Evolutionary conservation across 2,113 vertebrate species (phyloP).

Genomic region (Taxidea taxus): DNA sequence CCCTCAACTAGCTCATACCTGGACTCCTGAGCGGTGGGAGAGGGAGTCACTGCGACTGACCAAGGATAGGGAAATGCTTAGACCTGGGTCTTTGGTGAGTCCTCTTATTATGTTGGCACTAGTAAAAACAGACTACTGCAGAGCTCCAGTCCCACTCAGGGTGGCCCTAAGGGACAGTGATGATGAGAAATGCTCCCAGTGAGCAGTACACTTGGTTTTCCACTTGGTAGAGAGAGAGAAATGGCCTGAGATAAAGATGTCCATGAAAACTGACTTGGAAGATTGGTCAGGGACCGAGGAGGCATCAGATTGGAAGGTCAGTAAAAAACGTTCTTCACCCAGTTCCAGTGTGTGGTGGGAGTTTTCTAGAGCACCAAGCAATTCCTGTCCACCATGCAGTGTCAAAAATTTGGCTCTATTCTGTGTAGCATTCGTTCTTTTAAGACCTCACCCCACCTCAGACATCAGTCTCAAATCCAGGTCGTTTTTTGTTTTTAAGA

Average conservation of each 20-base stretch:
- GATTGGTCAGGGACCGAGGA: not conserved
- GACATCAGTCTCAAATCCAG: not conserved
- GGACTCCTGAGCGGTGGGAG: not conserved
- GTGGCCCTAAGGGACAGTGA: not conserved
- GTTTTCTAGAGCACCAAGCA: not conserved
- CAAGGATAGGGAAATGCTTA: not conserved
- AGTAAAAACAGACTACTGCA: not conserved
- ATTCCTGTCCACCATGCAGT: not conserved
- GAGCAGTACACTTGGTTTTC: not conserved
- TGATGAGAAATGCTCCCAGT: not conserved
- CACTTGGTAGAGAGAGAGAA: not conserved
- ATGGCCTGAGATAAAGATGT: not conserved
- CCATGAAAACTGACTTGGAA: not conserved
- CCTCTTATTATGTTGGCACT: not conserved
- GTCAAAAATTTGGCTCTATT: not conserved
- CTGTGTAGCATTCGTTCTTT: not conserved
- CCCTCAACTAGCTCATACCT: not conserved
- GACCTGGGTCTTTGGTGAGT: not conserved
- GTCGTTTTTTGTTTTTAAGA: not conserved
- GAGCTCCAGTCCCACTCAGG: not conserved
- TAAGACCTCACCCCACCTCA: not conserved
- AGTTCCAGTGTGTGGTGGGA: not conserved
- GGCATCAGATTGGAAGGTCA: not conserved
- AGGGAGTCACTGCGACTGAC: not conserved
- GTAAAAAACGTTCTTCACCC: not conserved